Percentiles rank a stretch among this genome's conserved stretches.
These are phyloP conservation scores for Halichondria panicea DNA, from an alignment of 37 sponge, comb jelly and placozoan species.

Conservation along the genomic window DNA sequence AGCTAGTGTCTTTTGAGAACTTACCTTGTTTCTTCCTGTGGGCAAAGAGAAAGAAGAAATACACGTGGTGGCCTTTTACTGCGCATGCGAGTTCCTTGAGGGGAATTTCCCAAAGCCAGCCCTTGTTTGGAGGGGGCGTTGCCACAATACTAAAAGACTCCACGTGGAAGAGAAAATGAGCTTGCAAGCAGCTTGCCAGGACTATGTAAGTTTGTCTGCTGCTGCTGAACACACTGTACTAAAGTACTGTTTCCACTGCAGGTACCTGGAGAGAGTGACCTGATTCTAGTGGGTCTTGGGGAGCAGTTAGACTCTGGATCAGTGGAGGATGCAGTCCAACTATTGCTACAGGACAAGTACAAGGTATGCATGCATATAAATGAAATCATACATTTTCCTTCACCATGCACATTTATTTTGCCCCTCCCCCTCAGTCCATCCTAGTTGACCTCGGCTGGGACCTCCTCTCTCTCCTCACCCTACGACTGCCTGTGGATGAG, in stretches of 20 bases:
- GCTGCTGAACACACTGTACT: too few species aligned
- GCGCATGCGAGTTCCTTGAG: slow-evolving; percentile 31
- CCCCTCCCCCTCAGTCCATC: not conserved
- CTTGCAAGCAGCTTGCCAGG: slow-evolving; percentile 13
- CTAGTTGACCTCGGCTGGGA: slow-evolving; percentile 55
- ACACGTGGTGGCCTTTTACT: not conserved
- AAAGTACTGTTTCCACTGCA: not conserved
- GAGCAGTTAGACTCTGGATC: not conserved
- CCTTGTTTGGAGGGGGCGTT: not conserved
- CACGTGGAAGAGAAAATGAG: not conserved
- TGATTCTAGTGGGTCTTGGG: slow-evolving; percentile 21
- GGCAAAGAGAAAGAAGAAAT: not conserved
- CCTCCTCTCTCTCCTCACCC: slow-evolving; percentile 25
- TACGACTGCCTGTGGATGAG: slow-evolving; percentile 32
- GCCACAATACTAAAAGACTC: not conserved
- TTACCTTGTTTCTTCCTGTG: not conserved
- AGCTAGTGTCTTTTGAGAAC: not conserved
- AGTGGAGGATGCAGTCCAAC: not conserved
- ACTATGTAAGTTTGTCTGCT: slow-evolving; percentile 10
- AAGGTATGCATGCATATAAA: not conserved
- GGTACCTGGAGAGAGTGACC: slow-evolving; percentile 25
- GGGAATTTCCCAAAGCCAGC: too few species aligned
- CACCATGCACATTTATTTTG: not conserved
- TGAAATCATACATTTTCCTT: not conserved
- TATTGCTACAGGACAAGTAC: slow-evolving; percentile 21